Conservation (phyloP, 2,113 vertebrate species). For the Ellobius talpinus region DNA sequence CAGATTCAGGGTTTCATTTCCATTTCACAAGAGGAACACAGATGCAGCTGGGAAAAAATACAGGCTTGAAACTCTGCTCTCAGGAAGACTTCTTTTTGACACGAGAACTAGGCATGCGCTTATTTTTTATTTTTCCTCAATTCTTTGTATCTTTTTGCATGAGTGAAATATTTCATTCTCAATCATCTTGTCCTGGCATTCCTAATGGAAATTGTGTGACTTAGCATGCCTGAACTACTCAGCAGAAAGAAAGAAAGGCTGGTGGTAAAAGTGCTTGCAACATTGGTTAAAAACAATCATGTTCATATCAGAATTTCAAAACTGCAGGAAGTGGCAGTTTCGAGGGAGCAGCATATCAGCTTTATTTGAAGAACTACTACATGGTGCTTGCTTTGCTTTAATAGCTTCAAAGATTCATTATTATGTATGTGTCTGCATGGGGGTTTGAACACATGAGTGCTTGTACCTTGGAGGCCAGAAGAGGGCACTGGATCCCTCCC, state of each 20-base stretch:
- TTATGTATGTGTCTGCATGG: neutral
- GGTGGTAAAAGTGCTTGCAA: slow-evolving; percentile 11
- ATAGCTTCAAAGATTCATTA: neutral
- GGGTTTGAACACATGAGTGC: neutral
- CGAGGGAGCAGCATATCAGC: neutral
- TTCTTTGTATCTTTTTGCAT: neutral
- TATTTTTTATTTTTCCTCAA: neutral
- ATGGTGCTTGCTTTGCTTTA: neutral
- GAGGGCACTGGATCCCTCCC: too few relatives aligned
- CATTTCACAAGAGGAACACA: neutral
- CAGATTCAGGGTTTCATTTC: neutral
- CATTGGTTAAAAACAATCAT: neutral
- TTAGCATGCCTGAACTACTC: neutral
- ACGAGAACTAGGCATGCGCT: neutral
- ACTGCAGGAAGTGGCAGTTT: neutral
- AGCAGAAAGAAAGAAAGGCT: neutral
- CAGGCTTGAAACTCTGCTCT: neutral
- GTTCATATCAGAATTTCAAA: neutral
- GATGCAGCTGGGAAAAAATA: neutral
- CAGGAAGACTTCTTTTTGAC: neutral
- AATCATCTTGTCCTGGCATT: neutral
- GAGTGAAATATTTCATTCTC: neutral
- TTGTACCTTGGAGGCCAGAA: neutral
- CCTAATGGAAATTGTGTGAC: neutral
- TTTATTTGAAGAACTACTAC: neutral